phyloP scores from a whole-genome alignment of 2,888 invertebrate genomes.

The Bibio marci region DNA sequence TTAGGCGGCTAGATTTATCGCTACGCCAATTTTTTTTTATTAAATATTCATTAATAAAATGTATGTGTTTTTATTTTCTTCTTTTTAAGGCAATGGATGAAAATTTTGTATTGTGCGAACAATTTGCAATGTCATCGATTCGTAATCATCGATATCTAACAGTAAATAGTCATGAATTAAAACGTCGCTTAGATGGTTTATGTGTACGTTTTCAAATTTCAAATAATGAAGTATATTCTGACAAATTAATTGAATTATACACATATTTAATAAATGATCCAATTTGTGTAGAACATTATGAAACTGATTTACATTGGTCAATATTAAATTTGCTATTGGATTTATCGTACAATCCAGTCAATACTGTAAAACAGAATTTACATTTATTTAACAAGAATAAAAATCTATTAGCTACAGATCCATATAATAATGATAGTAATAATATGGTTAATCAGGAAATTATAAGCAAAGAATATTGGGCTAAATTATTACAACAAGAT shows the following conservation, averaged over 20 bases:
- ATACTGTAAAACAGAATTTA: conserved; percentile 14
- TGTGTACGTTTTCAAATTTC: conserved; percentile 30
- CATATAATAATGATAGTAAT: conserved; percentile 14
- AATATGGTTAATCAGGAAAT: conserved; percentile 13
- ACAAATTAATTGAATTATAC: conserved; percentile 25
- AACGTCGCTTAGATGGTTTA: conserved; percentile 28
- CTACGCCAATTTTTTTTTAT: too few relatives aligned
- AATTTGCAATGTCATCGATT: conserved; percentile 27
- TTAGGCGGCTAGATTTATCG: too few relatives aligned
- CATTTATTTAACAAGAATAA: too few relatives aligned
- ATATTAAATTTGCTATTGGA: conserved; percentile 30
- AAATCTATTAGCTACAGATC: too few relatives aligned
- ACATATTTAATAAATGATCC: conserved; percentile 18
- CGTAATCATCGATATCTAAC: conserved; percentile 30
- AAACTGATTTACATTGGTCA: conserved; percentile 32
- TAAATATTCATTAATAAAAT: too few relatives aligned
- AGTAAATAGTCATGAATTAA: conserved; percentile 30
- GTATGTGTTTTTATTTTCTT: too few relatives aligned
- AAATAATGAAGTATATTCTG: conserved; percentile 30
- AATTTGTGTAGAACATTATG: conserved; percentile 18
- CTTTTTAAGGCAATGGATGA: conserved; percentile 23
- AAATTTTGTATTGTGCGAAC: conserved; percentile 26
- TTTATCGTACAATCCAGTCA: conserved; percentile 25
- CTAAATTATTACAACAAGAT: conserved; percentile 3
- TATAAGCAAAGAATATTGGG: conserved; percentile 9